Base-by-base conservation (phyloP, 2,888 invertebrate species). In the Tanypteryx hageni region DNA sequence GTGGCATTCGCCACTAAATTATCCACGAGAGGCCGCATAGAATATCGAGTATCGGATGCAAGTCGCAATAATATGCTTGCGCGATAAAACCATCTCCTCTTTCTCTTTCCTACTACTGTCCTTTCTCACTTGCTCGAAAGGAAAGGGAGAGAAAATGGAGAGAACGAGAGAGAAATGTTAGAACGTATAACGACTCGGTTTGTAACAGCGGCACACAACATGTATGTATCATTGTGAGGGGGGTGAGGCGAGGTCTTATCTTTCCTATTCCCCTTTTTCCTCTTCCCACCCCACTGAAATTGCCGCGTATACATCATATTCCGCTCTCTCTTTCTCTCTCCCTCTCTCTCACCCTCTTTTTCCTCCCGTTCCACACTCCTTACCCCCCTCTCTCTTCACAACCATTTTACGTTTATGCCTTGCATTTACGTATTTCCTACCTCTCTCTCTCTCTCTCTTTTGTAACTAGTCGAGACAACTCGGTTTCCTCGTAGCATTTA, bases 371-470 rank as follows among this genome's bases (percentile, higher is more conserved):
- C n/a, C 86, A 56, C 58, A 0, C 0, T 14, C n/a, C 84, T 57
- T 0, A n/a, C n/a, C 9, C n/a, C 11, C n/a, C n/a, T 9, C 13
- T n/a, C 59, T 31, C 86, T 31, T 14, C 31, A 13, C 16, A 14
- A 11, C 61, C 16, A 31, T 44, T 89, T 68, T 56, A 44, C 68
- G 64, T 89, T 68, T 68, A 68, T 68, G 68, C 68, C 68, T 68
- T n/a, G 27, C 76, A 76, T 76, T 76, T 76, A 22, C 27, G 76
- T 27, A 76, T 76, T 76, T 76, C 44, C 76, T 76, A n/a, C 68
- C 68, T 68, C 68, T n/a, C 76, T 76, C 64, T n/a, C 76, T 76
- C 64, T 16, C 64, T 64, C 64, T 64, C 76, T 27, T 76, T 76
- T 76, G 76, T 76, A 27, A 76, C 76, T 76, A 22, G 22, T 22